A percentile compares a stretch with the other conserved stretches of the same genome.
phyloP scores from a whole-genome alignment of 2,797 vertebrate genomes.

The Propithecus perrieri region DNA sequence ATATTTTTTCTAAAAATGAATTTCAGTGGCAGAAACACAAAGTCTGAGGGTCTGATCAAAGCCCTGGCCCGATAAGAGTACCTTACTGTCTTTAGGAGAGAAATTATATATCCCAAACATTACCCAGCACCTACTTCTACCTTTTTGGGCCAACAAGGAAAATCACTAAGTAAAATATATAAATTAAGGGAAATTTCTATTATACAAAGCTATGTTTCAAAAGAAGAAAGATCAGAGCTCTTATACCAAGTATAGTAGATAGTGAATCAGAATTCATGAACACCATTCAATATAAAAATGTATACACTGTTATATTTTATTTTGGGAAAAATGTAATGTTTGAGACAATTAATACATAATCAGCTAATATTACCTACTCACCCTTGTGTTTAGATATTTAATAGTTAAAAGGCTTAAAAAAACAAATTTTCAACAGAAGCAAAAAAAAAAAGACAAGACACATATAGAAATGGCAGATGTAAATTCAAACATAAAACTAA shows the following conservation, averaged over 20 bases:
- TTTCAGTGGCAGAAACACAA: background rate
- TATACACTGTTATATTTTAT: background rate
- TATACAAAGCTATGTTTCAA: background rate
- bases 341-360: background rate
- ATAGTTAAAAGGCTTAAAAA: background rate
- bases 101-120: background rate
- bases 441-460: background rate
- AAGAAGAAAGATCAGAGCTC: background rate
- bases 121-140: background rate
- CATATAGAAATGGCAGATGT: background rate
- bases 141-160: background rate
- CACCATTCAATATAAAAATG: background rate
- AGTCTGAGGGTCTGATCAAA: background rate
- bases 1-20: background rate
- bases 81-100: background rate
- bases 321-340: background rate
- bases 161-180: background rate
- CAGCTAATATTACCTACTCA: background rate
- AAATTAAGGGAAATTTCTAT: background rate
- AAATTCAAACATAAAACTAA: background rate
- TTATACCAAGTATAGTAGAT: background rate
- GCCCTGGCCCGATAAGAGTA: background rate
- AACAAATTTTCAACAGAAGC: background rate
- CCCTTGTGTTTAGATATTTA: slow-evolving; percentile 34
- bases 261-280: background rate